A percentile compares a stretch with the other conserved stretches of the same genome.
phyloP scores from a whole-genome alignment of 2,113 vertebrate species.

The Tupaia chinensis region DNA sequence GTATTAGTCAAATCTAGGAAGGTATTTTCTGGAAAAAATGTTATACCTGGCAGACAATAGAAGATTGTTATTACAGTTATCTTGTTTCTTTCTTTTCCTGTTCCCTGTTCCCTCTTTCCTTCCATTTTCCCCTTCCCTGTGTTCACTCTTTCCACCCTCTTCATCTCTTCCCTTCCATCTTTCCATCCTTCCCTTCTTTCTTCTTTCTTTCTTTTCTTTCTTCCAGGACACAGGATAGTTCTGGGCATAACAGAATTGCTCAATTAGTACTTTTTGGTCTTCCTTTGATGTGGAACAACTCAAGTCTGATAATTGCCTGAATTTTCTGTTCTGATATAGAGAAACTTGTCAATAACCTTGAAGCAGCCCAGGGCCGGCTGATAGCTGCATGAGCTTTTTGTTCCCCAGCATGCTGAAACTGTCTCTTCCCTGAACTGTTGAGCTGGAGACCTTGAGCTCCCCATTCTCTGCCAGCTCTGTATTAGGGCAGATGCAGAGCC shows the following conservation, averaged over 20 bases:
- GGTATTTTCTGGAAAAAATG: neutral
- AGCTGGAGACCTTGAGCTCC: too few species aligned
- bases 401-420: too few species aligned
- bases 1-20: neutral
- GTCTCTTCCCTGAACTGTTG: too few species aligned
- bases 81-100: neutral
- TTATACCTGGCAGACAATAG: neutral
- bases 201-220: neutral
- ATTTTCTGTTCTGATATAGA: too few species aligned
- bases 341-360: too few species aligned
- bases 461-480: too few species aligned
- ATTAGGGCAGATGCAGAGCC: too few species aligned
- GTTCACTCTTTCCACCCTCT: fast-evolving
- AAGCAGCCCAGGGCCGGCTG: too few species aligned
- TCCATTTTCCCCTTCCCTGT: fast-evolving
- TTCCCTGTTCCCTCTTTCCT: neutral
- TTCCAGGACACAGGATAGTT: neutral
- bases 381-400: too few species aligned
- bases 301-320: too few species aligned
- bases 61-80: neutral
- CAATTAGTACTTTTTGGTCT: neutral
- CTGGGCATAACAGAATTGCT: neutral
- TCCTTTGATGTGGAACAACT: too few species aligned
- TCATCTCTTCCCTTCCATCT: fast-evolving
- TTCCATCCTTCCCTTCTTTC: fast-evolving